Conservation (phyloP, 2,797 vertebrate species). For the Danio choprae region DNA sequence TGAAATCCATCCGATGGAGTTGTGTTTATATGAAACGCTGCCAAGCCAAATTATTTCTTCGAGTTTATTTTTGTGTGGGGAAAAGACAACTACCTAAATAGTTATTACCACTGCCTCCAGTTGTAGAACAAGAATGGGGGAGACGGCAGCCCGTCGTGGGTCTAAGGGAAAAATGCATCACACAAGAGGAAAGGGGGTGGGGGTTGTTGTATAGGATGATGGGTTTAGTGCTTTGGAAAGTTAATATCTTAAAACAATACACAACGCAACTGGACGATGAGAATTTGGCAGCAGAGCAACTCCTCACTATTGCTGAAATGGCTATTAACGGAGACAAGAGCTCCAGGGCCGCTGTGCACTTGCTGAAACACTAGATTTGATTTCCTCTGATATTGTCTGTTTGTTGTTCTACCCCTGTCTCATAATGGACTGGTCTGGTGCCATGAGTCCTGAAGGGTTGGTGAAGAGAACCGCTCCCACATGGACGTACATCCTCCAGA, state of each 20-base stretch:
- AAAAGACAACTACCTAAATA: constrained; percentile 74
- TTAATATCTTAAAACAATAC: constrained; percentile 81
- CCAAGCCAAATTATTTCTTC: constrained; percentile 70
- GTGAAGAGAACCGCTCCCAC: constrained; percentile 70
- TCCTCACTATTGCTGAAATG: constrained; percentile 64
- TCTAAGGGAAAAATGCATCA: constrained; percentile 9
- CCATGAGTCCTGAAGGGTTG: constrained; percentile 67
- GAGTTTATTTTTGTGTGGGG: constrained; percentile 78
- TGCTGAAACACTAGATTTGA: constrained; percentile 63
- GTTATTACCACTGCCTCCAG: constrained; percentile 64
- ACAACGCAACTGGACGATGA: constrained; percentile 72
- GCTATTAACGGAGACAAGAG: constrained; percentile 38
- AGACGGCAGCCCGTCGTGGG: constrained; percentile 21
- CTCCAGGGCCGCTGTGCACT: constrained; percentile 67
- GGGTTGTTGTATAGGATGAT: constrained; percentile 61
- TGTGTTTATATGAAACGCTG: constrained; percentile 73
- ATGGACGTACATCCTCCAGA: constrained; percentile 62
- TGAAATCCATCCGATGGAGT: constrained; percentile 71
- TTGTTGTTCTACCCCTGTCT: constrained; percentile 69
- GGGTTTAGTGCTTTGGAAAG: constrained; percentile 73
- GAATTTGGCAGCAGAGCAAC: constrained; percentile 73
- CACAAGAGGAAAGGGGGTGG: constrained; percentile 31
- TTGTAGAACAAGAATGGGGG: constrained; percentile 73
- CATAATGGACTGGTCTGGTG: constrained; percentile 67
- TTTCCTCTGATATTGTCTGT: constrained; percentile 68